A percentile compares a stretch with the other conserved stretches of the same genome.
Conservation (phyloP, 2,888 invertebrate genomes). For the Mythimna ferrago region DNA sequence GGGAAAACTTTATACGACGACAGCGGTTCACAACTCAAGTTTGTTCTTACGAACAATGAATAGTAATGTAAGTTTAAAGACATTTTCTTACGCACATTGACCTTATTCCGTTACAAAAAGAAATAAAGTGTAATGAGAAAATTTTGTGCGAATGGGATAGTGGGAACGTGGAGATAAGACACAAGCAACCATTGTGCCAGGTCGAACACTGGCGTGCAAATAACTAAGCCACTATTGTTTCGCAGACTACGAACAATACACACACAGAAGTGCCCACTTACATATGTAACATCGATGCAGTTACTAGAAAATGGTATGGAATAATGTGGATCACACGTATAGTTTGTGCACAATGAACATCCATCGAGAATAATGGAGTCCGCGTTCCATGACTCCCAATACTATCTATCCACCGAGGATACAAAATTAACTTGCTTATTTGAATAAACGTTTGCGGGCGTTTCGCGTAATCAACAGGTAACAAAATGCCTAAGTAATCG, state of each 20-base stretch:
- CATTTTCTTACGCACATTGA: constrained; percentile 69
- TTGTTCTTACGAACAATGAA: constrained; percentile 47
- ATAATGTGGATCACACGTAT: constrained; percentile 60
- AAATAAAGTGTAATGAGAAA: constrained; percentile 81
- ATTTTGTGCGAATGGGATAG: constrained; percentile 83
- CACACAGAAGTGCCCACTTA: constrained; percentile 57
- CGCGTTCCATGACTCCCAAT: constrained; percentile 11
- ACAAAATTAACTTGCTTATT: constrained; percentile 47
- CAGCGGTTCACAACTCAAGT: constrained; percentile 12
- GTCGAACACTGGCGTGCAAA: constrained; percentile 77
- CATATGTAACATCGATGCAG: constrained; percentile 60
- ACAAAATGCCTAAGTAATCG: constrained; percentile 64
- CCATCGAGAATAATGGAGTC: constrained; percentile 32
- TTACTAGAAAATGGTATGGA: constrained; percentile 60
- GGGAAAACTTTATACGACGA: neutral
- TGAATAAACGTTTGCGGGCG: constrained; percentile 26
- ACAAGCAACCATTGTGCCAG: constrained; percentile 83
- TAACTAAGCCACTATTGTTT: constrained; percentile 77
- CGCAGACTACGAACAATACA: constrained; percentile 62
- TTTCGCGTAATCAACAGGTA: constrained; percentile 68
- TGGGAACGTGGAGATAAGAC: constrained; percentile 83
- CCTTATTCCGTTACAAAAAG: constrained; percentile 76
- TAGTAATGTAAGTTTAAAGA: constrained; percentile 46
- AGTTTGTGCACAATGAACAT: constrained; percentile 37
- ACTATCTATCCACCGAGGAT: neutral